Evolutionary conservation across 2,888 invertebrate genomes (phyloP), one percentile per base, ranked within the genome.

Genomic region (Cyclophora albipunctata): DNA sequence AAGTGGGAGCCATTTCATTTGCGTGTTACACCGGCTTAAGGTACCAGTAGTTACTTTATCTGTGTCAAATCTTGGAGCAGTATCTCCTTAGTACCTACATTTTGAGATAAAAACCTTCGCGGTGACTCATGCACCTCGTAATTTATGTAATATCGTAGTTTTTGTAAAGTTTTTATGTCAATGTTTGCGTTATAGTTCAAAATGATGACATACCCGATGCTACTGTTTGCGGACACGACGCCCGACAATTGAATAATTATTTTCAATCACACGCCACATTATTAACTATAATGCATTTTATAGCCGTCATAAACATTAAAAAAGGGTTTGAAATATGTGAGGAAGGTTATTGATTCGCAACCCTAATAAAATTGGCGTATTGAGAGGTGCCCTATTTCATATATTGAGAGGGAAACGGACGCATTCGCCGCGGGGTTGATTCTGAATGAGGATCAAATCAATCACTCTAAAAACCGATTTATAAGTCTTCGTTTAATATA

Each of bases 321-420:
- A 73, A 71, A 66, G 71, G 75, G 76, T 71, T 69, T 65, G 64
- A 68, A 70, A 70, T 69, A 67, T 73, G 63, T 62, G 66, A 66
- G 67, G 66, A 64, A 63, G 62, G 64, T 73, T 80, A 84, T 85
- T 81, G 85, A 84, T 84, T 84, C 75, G 71, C 72, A 72, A 79
- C 85, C 85, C 85, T 78, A 77, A 84, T 84, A 84, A 84, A 84
- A 81, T 77, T 78, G 77, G 74, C 74, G 73, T 76, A 77, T 77
- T 72, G 76, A 76, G 68, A 78, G 67, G 64, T 71, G 69, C 76
- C 81, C 82, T 75, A 74, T 75, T 78, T 78, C 76, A 78, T 77
- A 78, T 71, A 75, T 75, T 72, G 75, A 72, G 72, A 78, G 78
- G 75, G 77, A 71, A 69, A 69, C 65, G 63, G 55, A 55, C 63